Evolutionary conservation across 2,888 invertebrate species (phyloP).

Genomic region (Cyclophora albipunctata): DNA sequence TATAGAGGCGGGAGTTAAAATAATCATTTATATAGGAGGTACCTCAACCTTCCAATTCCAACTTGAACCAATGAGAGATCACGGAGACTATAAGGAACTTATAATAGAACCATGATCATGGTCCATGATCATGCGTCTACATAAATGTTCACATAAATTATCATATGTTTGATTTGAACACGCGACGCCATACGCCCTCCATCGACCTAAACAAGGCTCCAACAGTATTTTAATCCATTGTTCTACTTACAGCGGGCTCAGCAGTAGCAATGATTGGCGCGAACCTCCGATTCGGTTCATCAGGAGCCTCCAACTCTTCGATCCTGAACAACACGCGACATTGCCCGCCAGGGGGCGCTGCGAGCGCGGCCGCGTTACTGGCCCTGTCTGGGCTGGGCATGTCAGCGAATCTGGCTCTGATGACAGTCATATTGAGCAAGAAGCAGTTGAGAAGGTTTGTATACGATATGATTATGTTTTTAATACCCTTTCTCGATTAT

Average conservation of each 20-base stretch:
- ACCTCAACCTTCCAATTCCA: too few species aligned
- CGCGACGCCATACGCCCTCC: too few species aligned
- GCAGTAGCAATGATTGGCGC: conserved; percentile 87
- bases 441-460: conserved; percentile 84
- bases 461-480: background rate
- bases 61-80: too few species aligned
- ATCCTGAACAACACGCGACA: conserved; percentile 83
- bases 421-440: conserved; percentile 87
- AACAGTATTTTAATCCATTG: too few species aligned
- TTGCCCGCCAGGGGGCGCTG: conserved; percentile 87
- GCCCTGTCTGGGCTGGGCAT: conserved; percentile 86
- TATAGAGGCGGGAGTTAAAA: too few species aligned
- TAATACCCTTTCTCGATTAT: background rate
- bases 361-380: conserved; percentile 85
- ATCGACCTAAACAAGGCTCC: too few species aligned
- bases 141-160: too few species aligned
- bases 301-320: conserved; percentile 79
- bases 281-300: conserved; percentile 82
- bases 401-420: conserved; percentile 86
- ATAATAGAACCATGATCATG: too few species aligned
- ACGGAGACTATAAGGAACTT: too few species aligned
- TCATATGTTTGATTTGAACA: too few species aligned
- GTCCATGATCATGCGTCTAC: too few species aligned
- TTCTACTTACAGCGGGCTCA: conserved; percentile 67
- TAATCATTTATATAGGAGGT: too few species aligned